These are phyloP conservation scores for Bryconaethiops microstoma DNA, from an alignment of 2,797 vertebrate species.

Conservation along the genomic window DNA sequence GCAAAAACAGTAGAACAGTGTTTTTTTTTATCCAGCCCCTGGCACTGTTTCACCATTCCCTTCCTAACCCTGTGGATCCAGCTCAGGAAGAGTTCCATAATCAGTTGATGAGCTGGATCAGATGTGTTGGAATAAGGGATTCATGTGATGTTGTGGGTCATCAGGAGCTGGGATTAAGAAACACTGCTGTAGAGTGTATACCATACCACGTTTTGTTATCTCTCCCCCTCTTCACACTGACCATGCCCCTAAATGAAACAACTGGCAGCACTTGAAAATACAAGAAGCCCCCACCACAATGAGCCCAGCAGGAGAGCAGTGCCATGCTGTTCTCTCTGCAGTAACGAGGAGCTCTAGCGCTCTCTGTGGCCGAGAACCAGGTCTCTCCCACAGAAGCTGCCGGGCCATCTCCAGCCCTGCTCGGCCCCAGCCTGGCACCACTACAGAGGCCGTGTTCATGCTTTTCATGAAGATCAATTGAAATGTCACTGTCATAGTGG, in stretches of 20 bases:
- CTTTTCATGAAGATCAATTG: conserved; percentile 57
- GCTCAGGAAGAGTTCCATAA: too few relatives aligned
- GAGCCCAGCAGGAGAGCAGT: conserved; percentile 20
- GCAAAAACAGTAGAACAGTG: too few relatives aligned
- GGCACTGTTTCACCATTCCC: too few relatives aligned
- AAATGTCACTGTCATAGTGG: conserved; percentile 55
- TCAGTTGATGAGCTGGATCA: not conserved
- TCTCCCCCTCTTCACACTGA: conserved; percentile 18
- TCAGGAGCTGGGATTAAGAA: not conserved
- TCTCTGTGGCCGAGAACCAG: conserved; percentile 32
- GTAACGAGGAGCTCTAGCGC: conserved; percentile 10
- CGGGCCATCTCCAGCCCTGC: conserved; percentile 26
- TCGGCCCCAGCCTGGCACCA: conserved; percentile 48
- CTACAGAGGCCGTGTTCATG: conserved; percentile 42
- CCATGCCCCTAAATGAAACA: conserved; percentile 13
- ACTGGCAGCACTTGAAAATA: conserved; percentile 35
- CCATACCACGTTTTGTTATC: not conserved
- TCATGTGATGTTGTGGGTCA: too few relatives aligned
- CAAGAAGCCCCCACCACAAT: conserved; percentile 7
- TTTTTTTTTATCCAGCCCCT: too few relatives aligned
- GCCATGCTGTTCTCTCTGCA: not conserved
- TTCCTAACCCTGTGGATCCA: too few relatives aligned
- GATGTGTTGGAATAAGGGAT: too few relatives aligned
- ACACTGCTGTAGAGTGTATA: not conserved
- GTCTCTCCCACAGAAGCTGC: conserved; percentile 34